Evolutionary conservation across 2,113 vertebrate genomes (phyloP).

Genomic region (Paratilapia polleni): DNA sequence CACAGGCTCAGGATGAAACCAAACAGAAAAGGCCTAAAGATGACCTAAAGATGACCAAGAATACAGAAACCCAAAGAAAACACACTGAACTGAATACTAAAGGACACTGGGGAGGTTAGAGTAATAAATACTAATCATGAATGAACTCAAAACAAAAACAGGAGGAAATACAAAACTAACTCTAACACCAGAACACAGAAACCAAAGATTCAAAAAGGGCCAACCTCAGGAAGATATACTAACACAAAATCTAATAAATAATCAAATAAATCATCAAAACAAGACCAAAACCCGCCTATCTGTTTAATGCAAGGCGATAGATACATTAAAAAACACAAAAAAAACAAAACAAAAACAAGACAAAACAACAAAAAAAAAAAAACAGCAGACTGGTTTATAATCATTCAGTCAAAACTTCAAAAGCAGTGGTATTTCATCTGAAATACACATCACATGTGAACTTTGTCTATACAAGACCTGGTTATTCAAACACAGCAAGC

Average conservation of each 20-base stretch:
- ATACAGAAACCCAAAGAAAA: background rate
- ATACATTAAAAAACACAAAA: background rate
- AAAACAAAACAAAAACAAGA: too few species aligned
- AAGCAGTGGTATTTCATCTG: background rate
- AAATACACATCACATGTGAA: background rate
- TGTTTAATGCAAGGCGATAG: too few species aligned
- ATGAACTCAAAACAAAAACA: background rate
- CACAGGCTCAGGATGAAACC: background rate
- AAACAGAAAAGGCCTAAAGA: background rate
- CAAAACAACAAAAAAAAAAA: too few species aligned
- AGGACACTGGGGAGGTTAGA: background rate
- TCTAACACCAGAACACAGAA: background rate
- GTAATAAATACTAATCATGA: background rate
- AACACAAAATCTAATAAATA: background rate
- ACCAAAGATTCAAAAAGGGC: background rate
- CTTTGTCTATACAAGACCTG: background rate
- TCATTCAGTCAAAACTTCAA: too few species aligned
- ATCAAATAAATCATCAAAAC: background rate
- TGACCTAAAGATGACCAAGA: background rate
- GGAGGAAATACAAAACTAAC: background rate
- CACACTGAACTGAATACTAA: background rate
- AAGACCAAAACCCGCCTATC: background rate
- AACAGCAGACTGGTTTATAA: too few species aligned
- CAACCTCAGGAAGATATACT: background rate
- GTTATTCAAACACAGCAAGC: background rate